phyloP scores from a whole-genome alignment of 1,140 invertebrate genomes.

The Trichonephila clavata region DNA sequence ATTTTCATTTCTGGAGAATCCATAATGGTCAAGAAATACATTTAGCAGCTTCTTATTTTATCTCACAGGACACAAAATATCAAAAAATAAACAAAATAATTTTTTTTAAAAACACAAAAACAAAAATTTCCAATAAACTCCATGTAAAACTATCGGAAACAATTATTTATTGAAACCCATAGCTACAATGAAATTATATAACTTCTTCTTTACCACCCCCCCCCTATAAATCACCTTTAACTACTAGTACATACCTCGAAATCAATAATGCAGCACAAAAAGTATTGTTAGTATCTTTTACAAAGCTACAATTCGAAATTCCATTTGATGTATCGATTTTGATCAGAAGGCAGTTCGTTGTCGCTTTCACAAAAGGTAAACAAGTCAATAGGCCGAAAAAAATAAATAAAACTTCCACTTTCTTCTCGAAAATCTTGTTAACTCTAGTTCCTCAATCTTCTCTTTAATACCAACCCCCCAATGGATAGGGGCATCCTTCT shows the following conservation, averaged over 20 bases:
- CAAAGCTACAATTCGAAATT: neutral
- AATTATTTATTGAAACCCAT: no score
- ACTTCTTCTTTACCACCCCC: no score
- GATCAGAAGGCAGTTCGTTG: neutral
- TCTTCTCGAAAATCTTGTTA: slow-evolving; percentile 27
- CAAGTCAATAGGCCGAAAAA: neutral
- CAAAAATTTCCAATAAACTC: no score
- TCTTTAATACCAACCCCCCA: slow-evolving; percentile 3
- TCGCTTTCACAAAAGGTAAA: neutral
- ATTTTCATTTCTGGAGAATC: no score
- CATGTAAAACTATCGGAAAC: no score
- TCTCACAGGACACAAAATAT: no score
- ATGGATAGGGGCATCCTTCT: neutral
- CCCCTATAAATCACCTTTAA: no score
- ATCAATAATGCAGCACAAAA: neutral
- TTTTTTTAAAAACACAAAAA: no score
- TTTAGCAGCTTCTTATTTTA: no score
- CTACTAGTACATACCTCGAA: neutral
- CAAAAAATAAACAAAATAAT: no score
- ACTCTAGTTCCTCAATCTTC: slow-evolving; percentile 26
- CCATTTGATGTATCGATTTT: neutral
- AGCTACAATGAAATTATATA: no score
- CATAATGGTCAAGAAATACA: no score
- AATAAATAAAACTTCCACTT: slow-evolving; percentile 16
- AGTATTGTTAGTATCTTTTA: neutral